Evolutionary conservation across 2,888 invertebrate species (phyloP), one percentile per base, ranked within the genome.

Genomic region (Mimas tiliae): DNA sequence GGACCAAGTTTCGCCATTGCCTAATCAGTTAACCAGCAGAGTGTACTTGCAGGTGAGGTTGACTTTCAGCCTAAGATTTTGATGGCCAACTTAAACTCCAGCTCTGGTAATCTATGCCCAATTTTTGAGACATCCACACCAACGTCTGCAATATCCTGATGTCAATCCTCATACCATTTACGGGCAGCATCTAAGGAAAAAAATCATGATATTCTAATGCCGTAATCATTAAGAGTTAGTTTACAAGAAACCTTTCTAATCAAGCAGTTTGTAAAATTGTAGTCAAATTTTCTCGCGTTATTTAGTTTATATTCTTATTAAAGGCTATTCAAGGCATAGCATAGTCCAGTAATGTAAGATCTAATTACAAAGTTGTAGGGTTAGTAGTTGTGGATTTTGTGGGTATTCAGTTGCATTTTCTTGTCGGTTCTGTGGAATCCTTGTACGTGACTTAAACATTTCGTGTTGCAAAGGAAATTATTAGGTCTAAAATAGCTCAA

Each of bases 361-460:
- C 27, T 53, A 21, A 33, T 33, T n/a, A 53, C 34, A 34, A 53
- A 33, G 14, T n/a, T 33, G n/a, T 7, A 53, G 53, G 33, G 38
- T 16, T 1, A 19, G 45, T 1, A 45, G 14, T 14, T 12, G 2
- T 38, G 38, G n/a, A n/a, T 53, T 53, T 33, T 8, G 33, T 33
- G 53, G 27, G 27, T 52, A 27, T 52, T 52, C 27, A 11, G 50
- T 12, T 14, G 14, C 53, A 33, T 53, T 33, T 53, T 8, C 14
- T 33, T 53, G 33, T 14, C 8, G n/a, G 33, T 16, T 52, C 27
- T n/a, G 19, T 38, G 38, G 42, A 38, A 42, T 58, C 38, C 55
- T 58, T 58, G 19, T 19, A 19, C 38, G 16, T 9, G 58, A 12
- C 19, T 33, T 33, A 58, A 58, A 58, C 7, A 58, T 58, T 58